Evolutionary conservation across 2,797 vertebrate genomes (phyloP), one percentile per base, ranked within the genome.

Genomic region (Sebastes goodei): DNA sequence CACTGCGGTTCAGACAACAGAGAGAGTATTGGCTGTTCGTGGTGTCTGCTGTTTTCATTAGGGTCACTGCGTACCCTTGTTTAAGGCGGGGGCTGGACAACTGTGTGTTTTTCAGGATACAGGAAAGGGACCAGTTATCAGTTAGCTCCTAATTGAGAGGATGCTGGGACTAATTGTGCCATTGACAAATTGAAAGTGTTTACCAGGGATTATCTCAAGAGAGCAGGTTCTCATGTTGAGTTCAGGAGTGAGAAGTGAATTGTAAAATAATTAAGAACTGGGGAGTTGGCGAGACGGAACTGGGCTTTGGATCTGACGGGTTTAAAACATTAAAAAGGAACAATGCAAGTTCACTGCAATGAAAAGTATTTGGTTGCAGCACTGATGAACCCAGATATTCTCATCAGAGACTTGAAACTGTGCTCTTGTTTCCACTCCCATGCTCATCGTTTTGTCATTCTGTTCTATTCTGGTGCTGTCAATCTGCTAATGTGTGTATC

Each of bases 401-500:
- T 73, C 61, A 55, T 56, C 63, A 60, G 29, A 46, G 74, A 81
- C 55, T 17, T 59, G 5, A 2, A 33, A 29, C 29, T 46, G 17
- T 42, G 25, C 33, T 17, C 67, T 75, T 64, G 17, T 67, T 74
- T 86, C 49, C 67, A 10, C 66, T 62, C 42, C 63, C 25, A 65
- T 56, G 42, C 70, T 84, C 53, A 81, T 78, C 17, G 3, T 82
- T 85, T 75, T 87, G 76, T 87, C 83, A 80, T 78, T 71, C 66
- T 69, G 76, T 81, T 86, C 60, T 84, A 83, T 87, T 91, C 61
- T 80, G 66, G 79, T 71, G 35, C 52, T 67, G 77, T 82, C 52
- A 14, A 84, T 86, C 76, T 70, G 65, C 59, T 81, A 83, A 84
- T 87, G 73, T 85, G 73, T 76, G 73, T 77, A 77, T 87, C 71